Percentiles rank a stretch among this genome's conserved stretches.
Evolutionary conservation across 2,888 invertebrate species (phyloP).

Genomic region (Anarsia innoxiella): DNA sequence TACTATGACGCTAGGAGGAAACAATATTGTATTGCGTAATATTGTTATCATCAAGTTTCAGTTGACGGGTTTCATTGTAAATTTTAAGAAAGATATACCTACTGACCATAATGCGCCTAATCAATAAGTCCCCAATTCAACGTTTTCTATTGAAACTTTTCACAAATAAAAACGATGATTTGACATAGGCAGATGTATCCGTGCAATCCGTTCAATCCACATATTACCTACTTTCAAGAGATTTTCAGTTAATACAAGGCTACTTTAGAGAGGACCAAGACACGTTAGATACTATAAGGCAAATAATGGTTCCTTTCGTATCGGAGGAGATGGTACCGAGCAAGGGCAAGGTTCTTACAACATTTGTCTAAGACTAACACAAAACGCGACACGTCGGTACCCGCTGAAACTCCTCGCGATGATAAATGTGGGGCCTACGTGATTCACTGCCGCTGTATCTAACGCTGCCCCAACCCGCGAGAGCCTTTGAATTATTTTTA

Average conservation of each 20-base stretch:
- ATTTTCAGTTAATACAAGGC: no score
- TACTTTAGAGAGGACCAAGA: no score
- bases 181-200: no score
- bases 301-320: no score
- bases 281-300: no score
- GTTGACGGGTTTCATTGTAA: not conserved
- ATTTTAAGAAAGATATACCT: not conserved
- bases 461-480: conserved; percentile 17
- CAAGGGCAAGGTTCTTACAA: conserved; percentile 8
- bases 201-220: no score
- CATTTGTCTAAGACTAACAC: not conserved
- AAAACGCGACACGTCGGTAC: conserved; percentile 28
- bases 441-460: conserved; percentile 34
- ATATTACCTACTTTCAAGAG: no score
- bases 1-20: conserved; percentile 20
- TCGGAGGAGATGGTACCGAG: not conserved
- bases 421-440: conserved; percentile 45
- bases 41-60: not conserved
- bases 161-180: no score
- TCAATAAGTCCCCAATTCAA: no score
- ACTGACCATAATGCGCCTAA: no score
- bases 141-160: no score
- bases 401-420: conserved; percentile 35
- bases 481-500: conserved; percentile 22
- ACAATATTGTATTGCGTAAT: conserved; percentile 21